Evolutionary conservation across 2,888 invertebrate genomes (phyloP).

Genomic region (Chorisops tibialis): DNA sequence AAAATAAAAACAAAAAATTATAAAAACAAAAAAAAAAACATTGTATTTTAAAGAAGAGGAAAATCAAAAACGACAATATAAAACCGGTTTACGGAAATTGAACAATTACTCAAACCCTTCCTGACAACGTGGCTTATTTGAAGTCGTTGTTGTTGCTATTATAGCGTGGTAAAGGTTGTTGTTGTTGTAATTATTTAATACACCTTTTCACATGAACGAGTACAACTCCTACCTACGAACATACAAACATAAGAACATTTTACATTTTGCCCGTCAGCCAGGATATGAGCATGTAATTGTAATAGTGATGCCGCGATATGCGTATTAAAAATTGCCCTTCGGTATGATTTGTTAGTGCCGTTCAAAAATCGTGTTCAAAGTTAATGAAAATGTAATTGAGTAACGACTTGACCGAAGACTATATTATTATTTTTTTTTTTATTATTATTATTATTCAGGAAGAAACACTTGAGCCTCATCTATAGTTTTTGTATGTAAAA

Average conservation of each 20-base stretch:
- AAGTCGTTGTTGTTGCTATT: background rate
- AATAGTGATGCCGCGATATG: constrained; percentile 16
- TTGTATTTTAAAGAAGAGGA: background rate
- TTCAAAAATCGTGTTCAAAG: constrained; percentile 53
- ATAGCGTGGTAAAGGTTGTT: background rate
- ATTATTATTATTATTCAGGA: background rate
- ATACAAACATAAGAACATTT: too few relatives aligned
- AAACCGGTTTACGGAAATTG: constrained; percentile 28
- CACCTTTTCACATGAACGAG: background rate
- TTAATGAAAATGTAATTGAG: constrained; percentile 54
- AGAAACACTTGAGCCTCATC: too few relatives aligned
- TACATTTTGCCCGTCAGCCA: constrained; percentile 2
- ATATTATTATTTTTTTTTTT: background rate
- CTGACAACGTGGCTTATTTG: constrained; percentile 28
- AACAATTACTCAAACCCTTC: constrained; percentile 33
- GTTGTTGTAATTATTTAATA: background rate
- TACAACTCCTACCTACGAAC: background rate
- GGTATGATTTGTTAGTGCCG: constrained; percentile 52
- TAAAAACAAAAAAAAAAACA: background rate
- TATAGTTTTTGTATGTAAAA: too few relatives aligned
- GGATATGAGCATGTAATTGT: constrained; percentile 3
- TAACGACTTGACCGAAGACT: constrained; percentile 38
- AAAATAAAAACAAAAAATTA: background rate
- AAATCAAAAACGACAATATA: constrained; percentile 2
- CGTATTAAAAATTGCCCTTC: constrained; percentile 35